Conservation (phyloP, 2,113 vertebrate genomes). For the Poecile atricapillus region DNA sequence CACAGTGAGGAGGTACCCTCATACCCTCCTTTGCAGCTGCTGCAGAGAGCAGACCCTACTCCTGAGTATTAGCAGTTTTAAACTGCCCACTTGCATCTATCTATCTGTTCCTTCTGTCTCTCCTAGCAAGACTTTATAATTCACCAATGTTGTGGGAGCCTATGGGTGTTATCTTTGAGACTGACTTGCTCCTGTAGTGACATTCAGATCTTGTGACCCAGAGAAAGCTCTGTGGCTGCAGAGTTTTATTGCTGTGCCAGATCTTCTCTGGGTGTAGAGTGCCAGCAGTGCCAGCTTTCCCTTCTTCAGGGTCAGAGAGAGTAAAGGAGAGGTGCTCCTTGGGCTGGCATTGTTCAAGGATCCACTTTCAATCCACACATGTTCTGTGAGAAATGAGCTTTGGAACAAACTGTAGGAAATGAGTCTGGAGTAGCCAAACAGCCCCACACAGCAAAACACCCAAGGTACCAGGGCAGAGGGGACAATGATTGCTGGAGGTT, state of each 20-base stretch:
- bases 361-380: neutral
- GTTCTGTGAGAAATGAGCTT: neutral
- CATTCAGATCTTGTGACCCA: neutral
- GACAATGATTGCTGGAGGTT: neutral
- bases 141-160: neutral
- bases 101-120: neutral
- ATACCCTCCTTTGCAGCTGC: neutral
- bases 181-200: rapidly evolving
- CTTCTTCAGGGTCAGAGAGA: neutral
- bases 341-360: neutral
- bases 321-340: neutral
- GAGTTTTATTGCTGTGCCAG: neutral
- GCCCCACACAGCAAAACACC: neutral
- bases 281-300: neutral
- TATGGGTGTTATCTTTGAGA: neutral
- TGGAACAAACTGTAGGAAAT: neutral
- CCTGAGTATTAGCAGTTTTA: neutral
- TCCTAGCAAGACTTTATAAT: neutral
- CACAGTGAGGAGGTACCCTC: neutral
- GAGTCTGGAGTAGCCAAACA: neutral
- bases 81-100: neutral
- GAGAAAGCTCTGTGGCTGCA: neutral
- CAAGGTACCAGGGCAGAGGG: neutral
- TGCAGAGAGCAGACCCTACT: neutral
- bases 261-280: neutral